Evolutionary conservation across 2,797 vertebrate species (phyloP), one percentile per base, ranked within the genome.

Genomic region (Huso huso): DNA sequence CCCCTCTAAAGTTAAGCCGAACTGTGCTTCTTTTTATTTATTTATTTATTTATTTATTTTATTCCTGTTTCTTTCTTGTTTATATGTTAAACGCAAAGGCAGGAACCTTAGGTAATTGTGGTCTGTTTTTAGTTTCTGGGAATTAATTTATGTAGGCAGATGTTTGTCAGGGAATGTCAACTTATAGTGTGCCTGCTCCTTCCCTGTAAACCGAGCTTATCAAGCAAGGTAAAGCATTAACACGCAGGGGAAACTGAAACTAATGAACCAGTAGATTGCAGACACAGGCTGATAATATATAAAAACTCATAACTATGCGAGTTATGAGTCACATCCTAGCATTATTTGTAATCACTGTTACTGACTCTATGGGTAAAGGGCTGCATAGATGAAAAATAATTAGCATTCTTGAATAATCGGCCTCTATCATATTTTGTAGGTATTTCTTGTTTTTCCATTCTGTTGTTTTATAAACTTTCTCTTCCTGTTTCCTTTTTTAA

Each of bases 231-330:
- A 12, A 61, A 23, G 59, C 12, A 61, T 61, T 7, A 13, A n/a
- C 59, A 61, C 59, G 8, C 10, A 61, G 8, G 59, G 59, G 59
- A 61, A 61, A 8, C 11, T 13, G 13, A 13, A 61, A 15, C 59
- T 61, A 61, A 61, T 61, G 59, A 15, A 61, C 11, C 59, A 6
- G 8, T 61, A 61, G 13, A 61, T 61, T 61, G 59, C 59, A 61
- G 59, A 61, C 18, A 23, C 7, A 15, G 13, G 59, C 59, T 61
- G 59, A 23, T 61, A 12, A 61, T 12, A 23, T 61, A 8, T 3
- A 23, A 61, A 6, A 8, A n/a, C 13, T 5, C 37, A 37, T 37
- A 37, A 37, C 37, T 37, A 37, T 37, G 37, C 4, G 1, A 5
- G 37, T 37, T 37, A 37, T 37, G 37, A 37, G 37, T 37, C 37